Evolutionary conservation across 1,140 invertebrate genomes (phyloP), one percentile per base, ranked within the genome.

Genomic region (Lepidurus arcticus): DNA sequence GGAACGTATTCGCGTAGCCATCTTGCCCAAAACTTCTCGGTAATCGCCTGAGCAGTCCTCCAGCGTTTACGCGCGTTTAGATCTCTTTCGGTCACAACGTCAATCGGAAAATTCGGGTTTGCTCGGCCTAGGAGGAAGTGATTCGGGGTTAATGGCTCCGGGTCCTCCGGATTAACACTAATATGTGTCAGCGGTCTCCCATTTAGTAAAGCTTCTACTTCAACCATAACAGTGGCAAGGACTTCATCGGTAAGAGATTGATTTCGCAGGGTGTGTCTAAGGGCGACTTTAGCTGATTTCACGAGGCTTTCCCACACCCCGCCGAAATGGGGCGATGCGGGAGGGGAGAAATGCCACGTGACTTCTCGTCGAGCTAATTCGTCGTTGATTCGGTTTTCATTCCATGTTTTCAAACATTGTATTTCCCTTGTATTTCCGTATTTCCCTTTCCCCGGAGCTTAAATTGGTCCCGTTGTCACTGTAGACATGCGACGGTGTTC

Each of bases 141-240:
- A 45, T 79, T 80, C 1, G 79, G 79, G 8, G 79, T 80, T 5
- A 80, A 42, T 9, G 43, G 45, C 16, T 75, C 45, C 78, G 73
- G 44, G 21, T 79, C 78, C 9, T 74, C 44, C 2, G 78, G 73
- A 34, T 80, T 74, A 6, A n/a, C 53, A 16, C 65, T 47, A 1
- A 74, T 53, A 44, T 74, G 44, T 10, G 79, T 76, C 1, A 80
- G 42, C 13, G 78, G 78, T 1, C 75, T 74, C 42, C 44, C 42
- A 26, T 80, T 80, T 7, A 80, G 44, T 9, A 76, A 24, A 26
- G 26, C 16, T 24, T 80, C 79, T 1, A 65, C 77, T 13, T 75
- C 76, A 1, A 45, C 42, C 11, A 80, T 21, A 53, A 26, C 13
- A 73, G 78, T 26, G 24, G 21, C 44, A 26, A 26, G 26, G 26